Conservation (phyloP, 2,888 invertebrate genomes). For the Hirudinaria manillensis region DNA sequence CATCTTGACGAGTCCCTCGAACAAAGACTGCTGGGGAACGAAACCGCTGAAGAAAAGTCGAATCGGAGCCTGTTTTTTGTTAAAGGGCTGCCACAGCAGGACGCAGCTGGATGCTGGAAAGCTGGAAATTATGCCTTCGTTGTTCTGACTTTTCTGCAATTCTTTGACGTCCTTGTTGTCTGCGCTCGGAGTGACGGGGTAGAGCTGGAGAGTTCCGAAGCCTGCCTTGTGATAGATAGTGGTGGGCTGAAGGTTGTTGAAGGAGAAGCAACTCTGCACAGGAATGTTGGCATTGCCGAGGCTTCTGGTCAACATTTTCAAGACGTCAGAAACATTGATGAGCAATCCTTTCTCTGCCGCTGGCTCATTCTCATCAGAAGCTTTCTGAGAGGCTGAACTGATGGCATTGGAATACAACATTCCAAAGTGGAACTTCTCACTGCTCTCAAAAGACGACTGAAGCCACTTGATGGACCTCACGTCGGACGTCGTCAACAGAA, state of each 20-base stretch:
- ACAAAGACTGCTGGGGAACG: slow-evolving; percentile 3
- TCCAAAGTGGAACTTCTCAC: background rate
- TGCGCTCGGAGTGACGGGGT: slow-evolving; percentile 6
- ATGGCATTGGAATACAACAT: slow-evolving; percentile 22
- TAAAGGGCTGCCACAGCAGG: slow-evolving; percentile 20
- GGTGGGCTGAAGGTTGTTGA: background rate
- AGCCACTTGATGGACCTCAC: slow-evolving; percentile 27
- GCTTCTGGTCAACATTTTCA: background rate
- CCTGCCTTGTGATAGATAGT: slow-evolving; percentile 27
- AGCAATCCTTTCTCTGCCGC: slow-evolving; percentile 6
- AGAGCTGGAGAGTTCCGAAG: slow-evolving; percentile 25
- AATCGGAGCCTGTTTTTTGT: slow-evolving; percentile 15
- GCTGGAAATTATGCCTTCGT: background rate
- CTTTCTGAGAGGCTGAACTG: background rate
- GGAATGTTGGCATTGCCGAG: slow-evolving; percentile 19
- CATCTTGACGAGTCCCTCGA: slow-evolving; percentile 19
- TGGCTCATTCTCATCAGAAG: background rate
- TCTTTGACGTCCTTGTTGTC: slow-evolving; percentile 25
- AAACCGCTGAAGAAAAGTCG: slow-evolving; percentile 20
- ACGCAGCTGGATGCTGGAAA: slow-evolving; percentile 16
- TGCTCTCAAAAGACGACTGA: background rate
- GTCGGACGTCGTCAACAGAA: slow-evolving; percentile 7
- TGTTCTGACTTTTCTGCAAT: slow-evolving; percentile 15
- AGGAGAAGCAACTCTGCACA: background rate
- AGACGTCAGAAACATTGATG: background rate